These are phyloP conservation scores for Brachyrhaphis roseni DNA, from an alignment of 2,797 vertebrate species.

Conservation along the genomic window DNA sequence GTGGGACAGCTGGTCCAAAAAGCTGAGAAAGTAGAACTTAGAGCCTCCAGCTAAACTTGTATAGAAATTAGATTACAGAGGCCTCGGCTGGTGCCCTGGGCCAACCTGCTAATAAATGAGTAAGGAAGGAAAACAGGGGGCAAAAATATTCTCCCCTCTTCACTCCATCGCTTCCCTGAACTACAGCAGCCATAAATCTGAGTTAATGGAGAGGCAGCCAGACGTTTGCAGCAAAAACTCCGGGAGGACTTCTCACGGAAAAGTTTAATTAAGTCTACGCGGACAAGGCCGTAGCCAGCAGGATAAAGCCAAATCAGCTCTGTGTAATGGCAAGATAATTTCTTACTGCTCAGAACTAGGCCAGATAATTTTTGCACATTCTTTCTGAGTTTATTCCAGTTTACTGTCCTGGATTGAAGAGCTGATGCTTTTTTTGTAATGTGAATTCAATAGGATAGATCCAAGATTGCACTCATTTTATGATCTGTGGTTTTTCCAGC, in stretches of 20 bases:
- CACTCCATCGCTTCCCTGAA: slow-evolving; percentile 38
- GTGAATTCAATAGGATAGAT: slow-evolving; percentile 3
- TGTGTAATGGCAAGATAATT: slow-evolving; percentile 55
- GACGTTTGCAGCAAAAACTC: slow-evolving; percentile 54
- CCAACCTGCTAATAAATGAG: slow-evolving; percentile 30
- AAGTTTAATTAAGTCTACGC: slow-evolving; percentile 70
- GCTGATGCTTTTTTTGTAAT: neutral
- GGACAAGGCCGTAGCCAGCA: slow-evolving; percentile 46
- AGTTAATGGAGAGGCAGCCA: slow-evolving; percentile 55
- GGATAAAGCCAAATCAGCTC: slow-evolving; percentile 52
- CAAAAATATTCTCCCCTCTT: slow-evolving; percentile 15
- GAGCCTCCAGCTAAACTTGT: slow-evolving; percentile 21
- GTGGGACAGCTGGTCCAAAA: slow-evolving; percentile 12
- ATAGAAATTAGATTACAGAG: slow-evolving; percentile 45
- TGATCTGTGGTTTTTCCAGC: slow-evolving; percentile 21
- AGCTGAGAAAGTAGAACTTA: slow-evolving; percentile 8
- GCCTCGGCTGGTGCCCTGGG: slow-evolving; percentile 15
- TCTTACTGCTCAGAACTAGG: slow-evolving; percentile 50
- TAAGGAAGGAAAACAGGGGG: slow-evolving; percentile 13
- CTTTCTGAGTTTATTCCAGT: slow-evolving; percentile 37
- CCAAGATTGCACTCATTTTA: slow-evolving; percentile 12
- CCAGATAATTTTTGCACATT: slow-evolving; percentile 46
- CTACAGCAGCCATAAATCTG: slow-evolving; percentile 56
- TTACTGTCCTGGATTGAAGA: slow-evolving; percentile 7
- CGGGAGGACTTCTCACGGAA: slow-evolving; percentile 61